Evolutionary conservation across 2,888 invertebrate species (phyloP).

Genomic region (Mesorhabditis belari): DNA sequence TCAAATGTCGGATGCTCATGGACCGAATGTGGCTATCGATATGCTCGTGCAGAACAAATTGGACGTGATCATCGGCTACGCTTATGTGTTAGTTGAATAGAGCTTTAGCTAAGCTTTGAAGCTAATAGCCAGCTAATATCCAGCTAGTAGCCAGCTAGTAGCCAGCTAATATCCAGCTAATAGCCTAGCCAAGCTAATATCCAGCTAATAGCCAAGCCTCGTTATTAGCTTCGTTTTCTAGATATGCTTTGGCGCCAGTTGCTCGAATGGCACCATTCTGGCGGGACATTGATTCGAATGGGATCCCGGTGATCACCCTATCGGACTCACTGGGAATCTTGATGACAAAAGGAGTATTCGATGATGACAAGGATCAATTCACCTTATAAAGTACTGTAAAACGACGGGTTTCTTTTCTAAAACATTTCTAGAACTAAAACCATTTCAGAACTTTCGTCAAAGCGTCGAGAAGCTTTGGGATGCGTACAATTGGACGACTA

Average conservation of each 20-base stretch:
- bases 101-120: not conserved
- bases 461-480: constrained; percentile 27
- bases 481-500: constrained; percentile 27
- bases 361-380: constrained; percentile 78
- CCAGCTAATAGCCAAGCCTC: not conserved
- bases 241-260: constrained; percentile 48
- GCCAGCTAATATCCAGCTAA: too few relatives aligned
- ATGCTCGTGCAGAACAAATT: constrained; percentile 31
- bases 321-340: constrained; percentile 73
- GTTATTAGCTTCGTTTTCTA: not conserved
- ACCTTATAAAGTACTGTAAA: constrained; percentile 60
- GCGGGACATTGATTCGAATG: constrained; percentile 28
- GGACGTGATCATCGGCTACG: constrained; percentile 50
- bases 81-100: constrained; percentile 9
- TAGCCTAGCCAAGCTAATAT: too few relatives aligned
- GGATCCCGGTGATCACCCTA: constrained; percentile 71
- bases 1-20: constrained; percentile 43
- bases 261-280: constrained; percentile 49
- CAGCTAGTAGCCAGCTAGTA: not conserved
- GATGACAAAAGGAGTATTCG: constrained; percentile 67
- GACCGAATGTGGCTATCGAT: constrained; percentile 49
- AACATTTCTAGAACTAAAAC: not conserved
- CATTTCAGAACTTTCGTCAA: not conserved
- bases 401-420: too few relatives aligned
- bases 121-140: not conserved